Conservation (phyloP, 2,113 vertebrate species). For the Mastomys natalensis region DNA sequence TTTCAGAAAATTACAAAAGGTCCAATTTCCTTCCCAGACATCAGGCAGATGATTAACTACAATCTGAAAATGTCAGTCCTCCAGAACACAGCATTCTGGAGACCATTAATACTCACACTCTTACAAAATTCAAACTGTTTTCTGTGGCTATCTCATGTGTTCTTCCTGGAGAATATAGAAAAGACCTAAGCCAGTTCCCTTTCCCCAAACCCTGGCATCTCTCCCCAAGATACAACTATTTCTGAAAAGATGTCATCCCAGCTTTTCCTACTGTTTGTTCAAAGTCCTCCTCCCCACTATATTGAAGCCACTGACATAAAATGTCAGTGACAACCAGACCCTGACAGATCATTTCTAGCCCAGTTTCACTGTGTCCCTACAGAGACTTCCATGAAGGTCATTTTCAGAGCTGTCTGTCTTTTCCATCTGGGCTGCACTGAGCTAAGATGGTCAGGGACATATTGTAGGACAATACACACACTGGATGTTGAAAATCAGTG, state of each 20-base stretch:
- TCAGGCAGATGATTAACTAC: conserved; percentile 54
- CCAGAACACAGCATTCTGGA: conserved; percentile 30
- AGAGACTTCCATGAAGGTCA: neutral
- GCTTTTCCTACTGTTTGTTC: neutral
- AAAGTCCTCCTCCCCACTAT: neutral
- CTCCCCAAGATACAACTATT: neutral
- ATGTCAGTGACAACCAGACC: conserved; percentile 33
- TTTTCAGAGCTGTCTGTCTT: conserved; percentile 43
- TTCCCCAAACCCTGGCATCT: neutral
- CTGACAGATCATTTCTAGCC: neutral
- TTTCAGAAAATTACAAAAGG: conserved; percentile 39
- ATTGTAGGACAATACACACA: neutral
- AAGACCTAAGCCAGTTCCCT: neutral
- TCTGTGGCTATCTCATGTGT: neutral
- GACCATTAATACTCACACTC: conserved; percentile 52
- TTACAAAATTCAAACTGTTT: neutral
- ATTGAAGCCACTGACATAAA: neutral
- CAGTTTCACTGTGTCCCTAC: neutral
- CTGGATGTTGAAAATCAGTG: neutral
- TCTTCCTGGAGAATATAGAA: conserved; percentile 2
- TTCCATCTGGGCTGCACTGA: conserved; percentile 1
- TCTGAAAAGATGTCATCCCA: conserved; percentile 14
- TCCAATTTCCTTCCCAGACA: neutral
- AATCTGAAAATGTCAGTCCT: neutral
- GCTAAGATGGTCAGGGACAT: neutral